Evolutionary conservation across 2,888 invertebrate species (phyloP).

Genomic region (Eudasyphora cyanicolor): DNA sequence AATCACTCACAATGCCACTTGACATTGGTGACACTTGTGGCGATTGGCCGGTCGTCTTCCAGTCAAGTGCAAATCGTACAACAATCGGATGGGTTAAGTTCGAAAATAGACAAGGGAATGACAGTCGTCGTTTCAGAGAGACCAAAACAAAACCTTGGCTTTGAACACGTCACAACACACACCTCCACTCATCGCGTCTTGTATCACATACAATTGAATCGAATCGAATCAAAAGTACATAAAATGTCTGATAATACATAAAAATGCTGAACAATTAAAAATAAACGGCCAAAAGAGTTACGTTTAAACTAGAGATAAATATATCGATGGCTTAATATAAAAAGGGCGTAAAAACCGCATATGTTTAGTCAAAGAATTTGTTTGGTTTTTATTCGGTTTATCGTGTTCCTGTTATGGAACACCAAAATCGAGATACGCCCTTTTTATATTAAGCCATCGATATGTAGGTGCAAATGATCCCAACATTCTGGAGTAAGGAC

Average conservation of each 20-base stretch:
- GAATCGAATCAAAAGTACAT: background rate
- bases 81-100: background rate
- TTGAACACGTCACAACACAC: constrained; percentile 48
- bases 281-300: too few species aligned
- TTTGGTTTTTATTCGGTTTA: too few species aligned
- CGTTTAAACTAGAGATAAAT: too few species aligned
- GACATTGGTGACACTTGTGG: background rate
- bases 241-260: background rate
- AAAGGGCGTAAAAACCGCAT: too few species aligned
- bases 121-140: background rate
- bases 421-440: too few species aligned
- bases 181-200: too few species aligned
- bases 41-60: background rate
- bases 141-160: constrained; percentile 61
- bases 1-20: constrained; percentile 20
- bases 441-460: too few species aligned
- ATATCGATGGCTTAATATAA: too few species aligned
- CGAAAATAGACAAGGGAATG: background rate
- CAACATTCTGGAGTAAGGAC: too few species aligned
- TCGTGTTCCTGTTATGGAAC: too few species aligned
- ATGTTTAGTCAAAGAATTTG: too few species aligned
- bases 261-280: background rate
- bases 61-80: background rate
- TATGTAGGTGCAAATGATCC: too few species aligned
- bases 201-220: constrained; percentile 2